phyloP scores from a whole-genome alignment of 2,888 invertebrate species.

The Pollenia angustigena region DNA sequence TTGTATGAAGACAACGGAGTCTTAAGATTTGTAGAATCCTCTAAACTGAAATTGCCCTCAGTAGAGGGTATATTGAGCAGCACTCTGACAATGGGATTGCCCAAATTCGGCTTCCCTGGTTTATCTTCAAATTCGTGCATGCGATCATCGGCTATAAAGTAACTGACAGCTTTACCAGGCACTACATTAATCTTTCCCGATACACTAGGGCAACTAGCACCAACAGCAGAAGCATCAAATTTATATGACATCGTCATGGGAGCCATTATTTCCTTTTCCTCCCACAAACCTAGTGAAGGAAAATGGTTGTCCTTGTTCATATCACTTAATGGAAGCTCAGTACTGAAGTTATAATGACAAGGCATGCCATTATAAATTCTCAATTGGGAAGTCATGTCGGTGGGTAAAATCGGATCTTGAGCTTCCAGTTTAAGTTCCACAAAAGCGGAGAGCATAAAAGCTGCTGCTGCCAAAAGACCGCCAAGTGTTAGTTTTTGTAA shows the following conservation, averaged over 20 bases:
- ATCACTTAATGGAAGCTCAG: conserved; percentile 72
- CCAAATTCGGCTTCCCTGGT: conserved; percentile 79
- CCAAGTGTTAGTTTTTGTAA: conserved; percentile 87
- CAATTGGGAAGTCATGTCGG: conserved; percentile 86
- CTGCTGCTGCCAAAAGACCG: conserved; percentile 91
- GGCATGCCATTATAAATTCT: conserved; percentile 89
- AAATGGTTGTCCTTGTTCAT: conserved; percentile 30
- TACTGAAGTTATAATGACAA: conserved; percentile 85
- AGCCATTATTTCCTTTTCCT: conserved; percentile 83
- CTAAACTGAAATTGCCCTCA: conserved; percentile 76
- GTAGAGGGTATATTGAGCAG: conserved; percentile 79
- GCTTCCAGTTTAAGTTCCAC: conserved; percentile 90
- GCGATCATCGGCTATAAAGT: conserved; percentile 77
- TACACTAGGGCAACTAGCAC: conserved; percentile 75
- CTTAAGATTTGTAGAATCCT: conserved; percentile 55
- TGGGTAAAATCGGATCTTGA: conserved; percentile 86
- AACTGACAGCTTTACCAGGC: conserved; percentile 80
- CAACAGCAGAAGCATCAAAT: conserved; percentile 81
- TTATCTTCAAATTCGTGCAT: conserved; percentile 79
- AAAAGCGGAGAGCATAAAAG: conserved; percentile 93
- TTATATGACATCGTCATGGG: conserved; percentile 79
- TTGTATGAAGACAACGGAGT: conserved; percentile 73
- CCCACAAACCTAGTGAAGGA: conserved; percentile 84
- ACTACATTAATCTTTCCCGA: conserved; percentile 75
- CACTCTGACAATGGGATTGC: conserved; percentile 81